Base-by-base conservation (phyloP, 2,888 invertebrate genomes). In the Oscheius myriophilus region DNA sequence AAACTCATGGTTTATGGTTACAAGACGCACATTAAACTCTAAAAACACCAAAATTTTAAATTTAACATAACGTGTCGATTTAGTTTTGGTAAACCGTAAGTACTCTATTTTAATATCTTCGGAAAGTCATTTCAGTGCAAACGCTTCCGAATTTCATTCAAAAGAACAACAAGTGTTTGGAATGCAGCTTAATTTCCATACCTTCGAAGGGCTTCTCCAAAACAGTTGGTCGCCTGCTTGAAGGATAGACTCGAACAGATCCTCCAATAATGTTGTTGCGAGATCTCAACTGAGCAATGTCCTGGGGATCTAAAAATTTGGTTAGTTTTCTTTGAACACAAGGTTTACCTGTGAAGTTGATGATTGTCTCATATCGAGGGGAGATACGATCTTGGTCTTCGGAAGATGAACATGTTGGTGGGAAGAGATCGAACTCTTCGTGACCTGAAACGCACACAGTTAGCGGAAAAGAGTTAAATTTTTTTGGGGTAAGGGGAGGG, bases 371-470 rank as follows among this genome's bases (percentile, higher is more conserved):
- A 33, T 75, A 74, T 23, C 73, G 63, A 2, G 76, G 78, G 1
- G 76, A 75, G 7, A 59, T 61, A 1, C 72, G 52, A 43, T 80
- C 78, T 6, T 70, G 70, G 46, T 80, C 80, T 39, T 79, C 79
- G 0, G 77, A 78, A 1, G 79, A 79, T 1, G 79, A 79, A n/a
- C 76, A 80, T 0, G 80, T 80, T 1, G 76, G 78, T 12, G 70
- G 69, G 25, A 78, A 52, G 25, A 67, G 63, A 51, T 75, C 75
- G 42, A 64, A 65, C 49, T 75, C 71, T 25, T 77, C 77, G 33
- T 61, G 49, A 21, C 45, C 70, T 67, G 67, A 70, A 62, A 70
- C 14, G 14, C 61, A 69, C 51, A 57, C 59, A 33, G 57, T 65
- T 62, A 68, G 63, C 45, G 18, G 42, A 51, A 26, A 25, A 59